A percentile compares a stretch with the other conserved stretches of the same genome.
Evolutionary conservation across 2,888 invertebrate species (phyloP).

Genomic region (Pheosia tremula): DNA sequence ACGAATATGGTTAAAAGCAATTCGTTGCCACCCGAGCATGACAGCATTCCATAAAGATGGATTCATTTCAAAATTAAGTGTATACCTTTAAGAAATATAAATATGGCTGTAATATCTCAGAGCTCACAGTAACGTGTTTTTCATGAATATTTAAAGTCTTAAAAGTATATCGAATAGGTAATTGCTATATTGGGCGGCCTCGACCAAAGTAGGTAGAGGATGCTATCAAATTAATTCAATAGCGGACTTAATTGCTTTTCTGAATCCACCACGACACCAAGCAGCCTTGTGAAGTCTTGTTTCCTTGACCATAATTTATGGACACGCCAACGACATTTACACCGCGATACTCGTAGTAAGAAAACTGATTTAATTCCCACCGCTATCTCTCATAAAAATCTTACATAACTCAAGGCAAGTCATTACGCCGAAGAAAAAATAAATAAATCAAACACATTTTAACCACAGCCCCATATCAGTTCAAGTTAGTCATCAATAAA

Average conservation of each 20-base stretch:
- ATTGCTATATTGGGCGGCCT: conserved; percentile 5
- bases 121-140: background rate
- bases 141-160: conserved; percentile 5
- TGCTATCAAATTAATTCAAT: conserved; percentile 33
- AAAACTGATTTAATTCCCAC: conserved; percentile 22
- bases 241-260: conserved; percentile 17
- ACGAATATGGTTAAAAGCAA: no score
- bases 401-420: conserved; percentile 21
- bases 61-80: background rate
- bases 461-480: conserved; percentile 32
- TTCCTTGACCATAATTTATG: conserved; percentile 19
- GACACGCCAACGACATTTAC: conserved; percentile 15
- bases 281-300: conserved; percentile 22
- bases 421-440: conserved; percentile 26
- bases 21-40: background rate
- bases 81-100: background rate
- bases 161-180: conserved; percentile 8
- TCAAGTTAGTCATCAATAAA: conserved; percentile 58
- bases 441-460: conserved; percentile 31
- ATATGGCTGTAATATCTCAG: background rate
- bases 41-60: background rate
- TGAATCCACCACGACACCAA: conserved; percentile 10
- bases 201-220: conserved; percentile 13
- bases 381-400: conserved; percentile 26
- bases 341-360: conserved; percentile 9